phyloP scores from a whole-genome alignment of 1,140 invertebrate genomes.

The Anoplolepis gracilipes region DNA sequence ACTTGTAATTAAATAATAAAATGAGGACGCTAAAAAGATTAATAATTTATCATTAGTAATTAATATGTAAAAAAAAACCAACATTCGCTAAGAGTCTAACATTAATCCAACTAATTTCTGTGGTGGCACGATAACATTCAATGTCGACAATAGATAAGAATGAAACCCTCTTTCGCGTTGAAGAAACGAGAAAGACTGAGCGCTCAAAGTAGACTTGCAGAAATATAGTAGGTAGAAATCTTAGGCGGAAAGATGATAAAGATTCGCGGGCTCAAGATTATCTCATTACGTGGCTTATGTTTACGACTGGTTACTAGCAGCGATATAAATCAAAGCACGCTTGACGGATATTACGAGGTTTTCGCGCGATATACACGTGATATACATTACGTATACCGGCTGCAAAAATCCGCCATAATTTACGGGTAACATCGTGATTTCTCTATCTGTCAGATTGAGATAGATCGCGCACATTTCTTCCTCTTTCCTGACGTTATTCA shows the following conservation, averaged over 20 bases:
- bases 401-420: conserved; percentile 36
- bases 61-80: background rate
- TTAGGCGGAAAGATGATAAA: conserved; percentile 13
- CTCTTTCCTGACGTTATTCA: conserved; percentile 36
- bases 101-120: conserved; percentile 8
- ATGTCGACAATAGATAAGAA: background rate
- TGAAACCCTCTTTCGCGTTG: background rate
- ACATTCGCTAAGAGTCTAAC: background rate
- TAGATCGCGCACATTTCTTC: background rate
- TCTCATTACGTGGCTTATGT: conserved; percentile 26
- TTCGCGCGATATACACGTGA: background rate
- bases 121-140: background rate
- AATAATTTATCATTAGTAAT: background rate
- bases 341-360: conserved; percentile 42
- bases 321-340: conserved; percentile 44
- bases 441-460: background rate
- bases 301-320: conserved; percentile 10
- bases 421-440: conserved; percentile 8
- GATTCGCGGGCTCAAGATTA: conserved; percentile 28
- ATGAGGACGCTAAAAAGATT: background rate
- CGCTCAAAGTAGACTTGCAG: background rate
- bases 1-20: background rate
- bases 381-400: background rate
- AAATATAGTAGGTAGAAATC: background rate
- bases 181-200: background rate